phyloP scores from a whole-genome alignment of 2,113 vertebrate species.

The Grammomys dolichurus region DNA sequence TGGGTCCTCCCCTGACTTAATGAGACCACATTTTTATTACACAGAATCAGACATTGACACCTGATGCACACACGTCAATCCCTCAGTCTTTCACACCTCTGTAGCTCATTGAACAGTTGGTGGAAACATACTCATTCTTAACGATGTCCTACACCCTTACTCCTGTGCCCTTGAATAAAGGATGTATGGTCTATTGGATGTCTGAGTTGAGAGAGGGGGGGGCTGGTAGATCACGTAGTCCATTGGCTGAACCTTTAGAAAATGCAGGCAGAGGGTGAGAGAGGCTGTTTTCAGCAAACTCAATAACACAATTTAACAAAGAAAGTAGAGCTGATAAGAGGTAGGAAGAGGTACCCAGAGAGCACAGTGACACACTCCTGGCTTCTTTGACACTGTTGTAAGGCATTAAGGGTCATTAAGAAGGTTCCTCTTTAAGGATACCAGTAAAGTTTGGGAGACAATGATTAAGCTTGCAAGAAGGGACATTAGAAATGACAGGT shows the following conservation, averaged over 20 bases:
- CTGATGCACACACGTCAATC: background rate
- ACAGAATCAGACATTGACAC: background rate
- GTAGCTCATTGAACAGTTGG: background rate
- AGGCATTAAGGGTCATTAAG: fast-evolving
- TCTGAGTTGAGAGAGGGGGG: no score
- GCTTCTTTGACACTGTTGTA: background rate
- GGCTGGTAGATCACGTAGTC: no score
- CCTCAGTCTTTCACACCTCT: background rate
- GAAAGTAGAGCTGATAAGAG: no score
- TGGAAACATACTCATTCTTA: background rate
- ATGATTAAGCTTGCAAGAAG: background rate
- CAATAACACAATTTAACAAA: background rate
- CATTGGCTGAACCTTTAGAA: no score
- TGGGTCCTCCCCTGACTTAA: background rate
- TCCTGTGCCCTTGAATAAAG: background rate
- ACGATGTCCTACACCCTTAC: background rate
- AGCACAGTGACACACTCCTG: background rate
- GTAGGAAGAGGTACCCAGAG: background rate
- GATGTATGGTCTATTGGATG: no score
- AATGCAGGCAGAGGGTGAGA: background rate
- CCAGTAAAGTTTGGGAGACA: background rate
- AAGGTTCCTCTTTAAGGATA: background rate
- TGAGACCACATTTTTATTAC: background rate
- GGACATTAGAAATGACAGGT: background rate
- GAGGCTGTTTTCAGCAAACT: no score